Base-by-base conservation (phyloP, 2,113 vertebrate species). In the Caretta caretta region DNA sequence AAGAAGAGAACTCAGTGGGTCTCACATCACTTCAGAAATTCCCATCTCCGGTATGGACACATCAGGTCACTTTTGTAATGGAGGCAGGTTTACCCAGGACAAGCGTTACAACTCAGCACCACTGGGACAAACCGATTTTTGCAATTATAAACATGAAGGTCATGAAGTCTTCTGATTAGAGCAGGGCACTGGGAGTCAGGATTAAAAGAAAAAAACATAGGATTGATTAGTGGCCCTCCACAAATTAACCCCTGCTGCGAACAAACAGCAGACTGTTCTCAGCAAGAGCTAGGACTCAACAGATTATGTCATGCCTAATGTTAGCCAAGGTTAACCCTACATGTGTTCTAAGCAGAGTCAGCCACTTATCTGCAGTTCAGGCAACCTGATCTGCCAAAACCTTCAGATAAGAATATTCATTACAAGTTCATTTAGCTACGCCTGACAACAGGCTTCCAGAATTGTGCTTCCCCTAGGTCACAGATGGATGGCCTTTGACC, bases 211-310 rank as follows among this genome's bases (percentile, higher is more conserved):
- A 65, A 65, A 65, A 35, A 17, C 31, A 35, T 35, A 31, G 14
- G 29, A 35, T 69, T 69, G n/a, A 69, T 69, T 4, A 69, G 17
- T 0, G 2, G 5, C 57, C n/a, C 76, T 24, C 0, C 1, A 1
- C 53, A 22, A 80, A 50, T 50, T 10, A 17, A 11, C 6, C 29
- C 27, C 20, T 2, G 4, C 6, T 20, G 65, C 20, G 4, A 27
- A 27, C 76, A 8, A 38, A 1, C 16, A 0, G 11, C 3, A 7
- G 25, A 31, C 8, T 22, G 50, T 49, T n/a, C 84, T 49, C 57
- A 62, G 86, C 31, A n/a, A 24, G 35, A 87, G 76, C 35, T 1
- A 12, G 5, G 5, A 12, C 7, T 4, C 56, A 2, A 2, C 11
- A 25, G 62, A 24, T 83, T 3, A 31, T 12, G 46, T 8, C 27